Conservation (phyloP, 2,113 vertebrate species). For the Otocyon megalotis region DNA sequence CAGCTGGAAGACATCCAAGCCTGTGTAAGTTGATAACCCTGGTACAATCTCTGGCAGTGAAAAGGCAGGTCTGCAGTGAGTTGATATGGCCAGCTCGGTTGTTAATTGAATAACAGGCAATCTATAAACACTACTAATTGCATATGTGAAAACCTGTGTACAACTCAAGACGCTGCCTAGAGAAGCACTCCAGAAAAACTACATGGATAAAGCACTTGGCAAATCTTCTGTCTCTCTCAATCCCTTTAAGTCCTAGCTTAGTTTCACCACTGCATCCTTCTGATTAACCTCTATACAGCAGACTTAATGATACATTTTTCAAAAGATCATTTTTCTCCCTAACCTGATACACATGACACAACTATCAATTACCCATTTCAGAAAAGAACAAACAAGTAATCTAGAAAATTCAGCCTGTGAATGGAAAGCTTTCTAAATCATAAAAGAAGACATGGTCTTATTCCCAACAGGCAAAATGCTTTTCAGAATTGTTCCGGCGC, state of each 20-base stretch:
- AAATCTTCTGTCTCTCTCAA: conserved; percentile 69
- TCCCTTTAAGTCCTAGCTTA: conserved; percentile 59
- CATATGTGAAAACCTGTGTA: conserved; percentile 83
- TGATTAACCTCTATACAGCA: conserved; percentile 49
- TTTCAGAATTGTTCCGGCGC: conserved; percentile 54
- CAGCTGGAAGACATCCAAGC: conserved; percentile 90
- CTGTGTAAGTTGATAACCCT: conserved; percentile 91
- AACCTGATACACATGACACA: conserved; percentile 58
- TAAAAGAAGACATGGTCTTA: conserved; percentile 65
- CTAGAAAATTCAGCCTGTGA: conserved; percentile 64
- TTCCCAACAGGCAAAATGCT: conserved; percentile 66
- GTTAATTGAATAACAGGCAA: conserved; percentile 88
- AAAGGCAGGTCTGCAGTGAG: conserved; percentile 88
- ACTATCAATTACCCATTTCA: conserved; percentile 73
- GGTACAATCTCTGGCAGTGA: conserved; percentile 89
- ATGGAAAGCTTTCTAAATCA: conserved; percentile 65
- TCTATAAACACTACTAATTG: conserved; percentile 90
- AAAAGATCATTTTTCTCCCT: conserved; percentile 76
- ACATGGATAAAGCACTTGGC: conserved; percentile 49
- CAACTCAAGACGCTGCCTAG: conserved; percentile 78
- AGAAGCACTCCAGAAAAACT: conserved; percentile 52
- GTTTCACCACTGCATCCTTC: not conserved
- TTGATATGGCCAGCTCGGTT: conserved; percentile 87
- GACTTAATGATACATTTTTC: conserved; percentile 67
- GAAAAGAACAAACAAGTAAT: conserved; percentile 81